Evolutionary conservation across 2,888 invertebrate species (phyloP), one percentile per base, ranked within the genome.

Genomic region (Pemphredon lugubris): DNA sequence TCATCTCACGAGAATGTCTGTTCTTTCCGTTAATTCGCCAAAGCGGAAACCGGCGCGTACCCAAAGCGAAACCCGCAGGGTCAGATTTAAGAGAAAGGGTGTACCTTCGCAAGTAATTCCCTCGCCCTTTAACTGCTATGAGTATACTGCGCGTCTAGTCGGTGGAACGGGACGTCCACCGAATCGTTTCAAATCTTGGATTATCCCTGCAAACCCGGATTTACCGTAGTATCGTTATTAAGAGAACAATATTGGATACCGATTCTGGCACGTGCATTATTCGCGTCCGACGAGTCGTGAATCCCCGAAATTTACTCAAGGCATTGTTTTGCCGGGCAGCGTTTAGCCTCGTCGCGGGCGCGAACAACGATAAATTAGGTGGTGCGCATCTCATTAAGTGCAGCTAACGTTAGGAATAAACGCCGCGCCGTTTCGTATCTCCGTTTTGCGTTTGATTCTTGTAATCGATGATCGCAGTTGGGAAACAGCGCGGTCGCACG

Each of bases 21-120:
- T 51, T 74, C 63, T 67, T 73, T 26, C 26, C 7, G 70, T 75
- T 73, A 75, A 55, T 47, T 47, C 32, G 50, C 60, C 60, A 51
- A 48, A 55, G 51, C 51, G 42, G 61, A 70, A 63, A 64, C 48
- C 57, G 64, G 60, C 32, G 37, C 44, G 47, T 47, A 69, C 60
- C 48, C 57, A 68, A 63, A 32, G 37, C 44, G 47, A 44, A 69
- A 67, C 78, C 7, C 26, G 26, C 26, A 26, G 26, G 73, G 32
- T 45, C 73, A 78, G 69, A 44, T 78, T 78, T 78, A 78, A 57
- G 66, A 66, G 67, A 26, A 3, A 3, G 58, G 48, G 53, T 59
- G 66, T 65, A 60, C 70, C 70, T 48, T 67, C 55, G n/a, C 9
- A 61, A 42, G 18, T 47, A 63, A 34, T 68, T 44, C 48, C 42